Percentiles rank a stretch among this genome's conserved stretches.
phyloP scores from a whole-genome alignment of 2,888 invertebrate species.

The Fragum whitleyi region DNA sequence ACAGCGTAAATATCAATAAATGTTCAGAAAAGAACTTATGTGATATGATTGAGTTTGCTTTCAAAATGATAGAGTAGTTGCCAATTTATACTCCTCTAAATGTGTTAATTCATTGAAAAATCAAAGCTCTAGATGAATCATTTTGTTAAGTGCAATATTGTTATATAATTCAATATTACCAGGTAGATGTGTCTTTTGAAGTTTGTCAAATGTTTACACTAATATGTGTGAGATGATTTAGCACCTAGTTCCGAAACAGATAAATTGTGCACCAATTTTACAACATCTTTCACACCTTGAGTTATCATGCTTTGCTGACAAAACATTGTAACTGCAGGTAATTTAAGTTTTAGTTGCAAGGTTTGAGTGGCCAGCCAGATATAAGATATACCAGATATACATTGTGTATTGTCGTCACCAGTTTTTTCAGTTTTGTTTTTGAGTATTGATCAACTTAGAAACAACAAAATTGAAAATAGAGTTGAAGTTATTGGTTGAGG shows the following conservation, averaged over 20 bases:
- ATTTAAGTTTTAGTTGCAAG: background rate
- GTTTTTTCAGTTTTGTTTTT: too few relatives aligned
- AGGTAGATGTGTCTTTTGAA: constrained; percentile 17
- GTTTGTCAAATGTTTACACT: constrained; percentile 22
- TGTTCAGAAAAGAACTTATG: too few relatives aligned
- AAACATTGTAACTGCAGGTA: background rate
- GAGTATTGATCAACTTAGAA: too few relatives aligned
- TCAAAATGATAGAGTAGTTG: too few relatives aligned
- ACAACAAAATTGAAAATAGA: too few relatives aligned
- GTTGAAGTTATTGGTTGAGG: too few relatives aligned
- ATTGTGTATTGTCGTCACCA: too few relatives aligned
- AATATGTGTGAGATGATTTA: constrained; percentile 11
- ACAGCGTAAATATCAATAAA: too few relatives aligned
- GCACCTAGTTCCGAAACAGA: constrained; percentile 19
- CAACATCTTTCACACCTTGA: background rate
- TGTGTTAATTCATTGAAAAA: too few relatives aligned
- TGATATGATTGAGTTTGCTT: too few relatives aligned
- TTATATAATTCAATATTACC: constrained; percentile 12
- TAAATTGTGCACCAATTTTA: constrained; percentile 5
- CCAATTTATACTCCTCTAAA: too few relatives aligned
- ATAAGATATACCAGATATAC: too few relatives aligned
- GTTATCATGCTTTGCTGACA: background rate
- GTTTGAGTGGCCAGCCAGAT: background rate
- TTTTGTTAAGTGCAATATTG: background rate
- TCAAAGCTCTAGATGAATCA: background rate